Conservation (phyloP, 2,888 invertebrate genomes). For the Tupiocoris notatus region DNA sequence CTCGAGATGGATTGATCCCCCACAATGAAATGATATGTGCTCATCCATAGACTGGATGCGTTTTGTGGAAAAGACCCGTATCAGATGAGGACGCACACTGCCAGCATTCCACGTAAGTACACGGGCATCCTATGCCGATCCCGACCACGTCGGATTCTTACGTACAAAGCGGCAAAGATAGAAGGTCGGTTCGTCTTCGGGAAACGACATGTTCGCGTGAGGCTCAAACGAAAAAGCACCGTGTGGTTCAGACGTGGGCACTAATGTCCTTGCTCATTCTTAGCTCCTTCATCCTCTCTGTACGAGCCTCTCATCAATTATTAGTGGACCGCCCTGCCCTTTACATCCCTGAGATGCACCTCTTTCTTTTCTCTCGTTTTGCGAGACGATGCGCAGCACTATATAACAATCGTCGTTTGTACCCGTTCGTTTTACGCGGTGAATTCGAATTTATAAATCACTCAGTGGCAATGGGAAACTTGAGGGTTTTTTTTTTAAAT, state of each 20-base stretch:
- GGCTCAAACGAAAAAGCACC: neutral
- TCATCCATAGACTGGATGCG: constrained; percentile 10
- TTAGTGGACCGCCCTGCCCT: constrained; percentile 19
- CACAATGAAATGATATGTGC: constrained; percentile 40
- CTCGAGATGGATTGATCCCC: constrained; percentile 40
- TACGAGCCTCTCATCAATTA: constrained; percentile 33
- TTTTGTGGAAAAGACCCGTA: neutral
- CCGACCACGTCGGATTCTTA: neutral
- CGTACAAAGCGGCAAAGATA: constrained; percentile 12
- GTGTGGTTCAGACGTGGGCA: constrained; percentile 12
- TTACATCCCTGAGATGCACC: neutral
- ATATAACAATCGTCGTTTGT: no score
- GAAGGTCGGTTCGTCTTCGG: constrained; percentile 21
- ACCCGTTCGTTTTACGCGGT: no score
- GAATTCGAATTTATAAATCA: no score
- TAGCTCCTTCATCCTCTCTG: neutral
- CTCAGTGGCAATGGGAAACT: no score
- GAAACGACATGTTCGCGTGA: constrained; percentile 40
- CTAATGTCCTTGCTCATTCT: constrained; percentile 37
- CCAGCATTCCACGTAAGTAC: neutral
- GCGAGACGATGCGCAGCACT: no score
- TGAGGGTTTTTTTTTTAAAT: no score
- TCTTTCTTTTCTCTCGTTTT: no score
- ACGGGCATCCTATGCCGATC: neutral
- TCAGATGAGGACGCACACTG: neutral